Base-by-base conservation (phyloP, 2,113 vertebrate species). In the Chionodraco myersi region DNA sequence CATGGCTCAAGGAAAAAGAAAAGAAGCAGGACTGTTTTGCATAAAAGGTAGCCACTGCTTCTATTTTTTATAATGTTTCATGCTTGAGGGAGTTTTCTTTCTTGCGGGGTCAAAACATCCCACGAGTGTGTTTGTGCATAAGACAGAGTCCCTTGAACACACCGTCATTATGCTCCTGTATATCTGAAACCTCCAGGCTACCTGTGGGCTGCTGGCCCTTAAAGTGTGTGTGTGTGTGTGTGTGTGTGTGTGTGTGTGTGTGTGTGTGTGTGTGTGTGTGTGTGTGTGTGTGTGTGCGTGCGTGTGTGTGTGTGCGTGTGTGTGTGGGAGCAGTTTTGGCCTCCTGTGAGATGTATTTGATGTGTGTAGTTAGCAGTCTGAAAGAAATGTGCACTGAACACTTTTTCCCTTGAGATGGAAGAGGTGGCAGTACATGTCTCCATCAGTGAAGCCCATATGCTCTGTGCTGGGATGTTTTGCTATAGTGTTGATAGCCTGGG, bases 21-120 rank as follows among this genome's bases (percentile, higher is more conserved):
- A 65, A 51, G 18, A 64, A 63, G 64, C 13, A 2, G 56, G 52
- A 26, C 56, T 86, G 71, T 48, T 94, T 91, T 88, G 80, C 90
- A 94, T 91, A 74, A 89, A 79, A 80, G 52, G 86, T 80, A 87
- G 72, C 80, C 34, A 23, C 47, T 3, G 34, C 65, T 77, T 75
- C 6, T 76, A 66, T 65, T 30, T 69, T n/a, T 15, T 48, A 16
- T 1, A n/a, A 21, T 69, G 30, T 30, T 83, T 88, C 67, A 89
- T 8, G 86, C 89, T 90, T 48, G 63, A 63, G 72, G 86, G 60
- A 34, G 18, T 77, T 86, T 73, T 72, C 36, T 14, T 74, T 63
- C 69, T 56, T 71, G 77, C 36, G 6, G 45, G 89, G 85, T 87
- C 72, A 79, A 84, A 79, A 36, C 57, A 59, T 84, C 80, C 59